Percentiles rank a stretch among this genome's conserved stretches.
Conservation (phyloP, 2,888 invertebrate genomes). For the Aleiodes leptofemur region DNA sequence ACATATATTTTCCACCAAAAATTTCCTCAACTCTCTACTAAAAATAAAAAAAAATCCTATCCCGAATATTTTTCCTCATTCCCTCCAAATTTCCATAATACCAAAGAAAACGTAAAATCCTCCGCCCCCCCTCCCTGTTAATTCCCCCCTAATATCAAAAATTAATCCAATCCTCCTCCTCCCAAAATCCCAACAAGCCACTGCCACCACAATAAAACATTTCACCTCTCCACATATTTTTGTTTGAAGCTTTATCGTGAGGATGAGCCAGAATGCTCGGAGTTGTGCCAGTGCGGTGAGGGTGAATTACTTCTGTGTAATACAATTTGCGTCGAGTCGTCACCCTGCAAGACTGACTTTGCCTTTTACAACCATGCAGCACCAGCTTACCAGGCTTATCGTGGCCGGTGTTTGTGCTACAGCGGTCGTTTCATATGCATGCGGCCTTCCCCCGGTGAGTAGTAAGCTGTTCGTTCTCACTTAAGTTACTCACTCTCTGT, state of each 20-base stretch:
- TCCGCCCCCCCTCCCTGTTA: too few species aligned
- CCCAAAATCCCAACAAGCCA: neutral
- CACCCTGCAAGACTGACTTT: slow-evolving; percentile 90
- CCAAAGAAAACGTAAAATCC: too few species aligned
- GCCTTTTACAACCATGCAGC: slow-evolving; percentile 94
- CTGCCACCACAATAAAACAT: neutral
- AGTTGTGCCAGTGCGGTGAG: slow-evolving; percentile 90
- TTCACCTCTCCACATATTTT: slow-evolving; percentile 4
- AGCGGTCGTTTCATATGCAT: slow-evolving; percentile 95
- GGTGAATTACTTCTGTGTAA: slow-evolving; percentile 88
- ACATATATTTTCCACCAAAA: too few species aligned
- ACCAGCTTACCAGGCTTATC: slow-evolving; percentile 92
- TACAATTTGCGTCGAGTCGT: slow-evolving; percentile 91
- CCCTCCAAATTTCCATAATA: too few species aligned
- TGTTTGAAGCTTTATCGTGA: slow-evolving; percentile 84
- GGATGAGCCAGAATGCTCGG: slow-evolving; percentile 92
- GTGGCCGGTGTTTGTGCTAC: slow-evolving; percentile 93
- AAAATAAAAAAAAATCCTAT: too few species aligned
- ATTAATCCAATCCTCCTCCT: too few species aligned
- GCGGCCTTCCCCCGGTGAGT: slow-evolving; percentile 85
- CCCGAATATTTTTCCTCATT: too few species aligned
- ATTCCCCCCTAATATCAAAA: too few species aligned
- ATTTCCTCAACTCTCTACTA: too few species aligned
- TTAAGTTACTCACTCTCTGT: neutral
- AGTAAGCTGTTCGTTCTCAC: slow-evolving; percentile 16